phyloP scores from a whole-genome alignment of 2,888 invertebrate genomes.

The Pandemis cinnamomeana region DNA sequence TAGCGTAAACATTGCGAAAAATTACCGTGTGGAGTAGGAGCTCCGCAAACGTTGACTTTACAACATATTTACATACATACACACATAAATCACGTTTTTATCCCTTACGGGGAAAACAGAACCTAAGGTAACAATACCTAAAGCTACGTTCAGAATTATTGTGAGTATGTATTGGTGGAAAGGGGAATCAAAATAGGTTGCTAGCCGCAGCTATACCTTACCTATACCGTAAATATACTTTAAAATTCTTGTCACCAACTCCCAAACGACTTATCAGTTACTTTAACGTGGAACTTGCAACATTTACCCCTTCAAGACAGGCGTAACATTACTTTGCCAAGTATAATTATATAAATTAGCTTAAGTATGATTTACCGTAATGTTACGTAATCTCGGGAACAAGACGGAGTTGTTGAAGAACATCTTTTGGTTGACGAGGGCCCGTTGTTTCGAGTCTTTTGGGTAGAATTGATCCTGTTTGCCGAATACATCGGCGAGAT shows the following conservation, averaged over 20 bases:
- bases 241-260: neutral
- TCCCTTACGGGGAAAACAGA: no score
- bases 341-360: conserved; percentile 38
- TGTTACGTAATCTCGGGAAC: conserved; percentile 58
- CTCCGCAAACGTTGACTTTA: no score
- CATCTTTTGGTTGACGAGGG: conserved; percentile 74
- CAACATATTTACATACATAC: no score
- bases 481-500: conserved; percentile 74
- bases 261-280: conserved; percentile 29
- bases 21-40: no score
- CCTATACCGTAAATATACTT: no score
- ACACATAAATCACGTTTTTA: no score
- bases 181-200: no score
- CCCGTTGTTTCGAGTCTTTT: conserved; percentile 70
- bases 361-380: conserved; percentile 29
- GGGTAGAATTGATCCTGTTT: conserved; percentile 78
- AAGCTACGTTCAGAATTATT: no score
- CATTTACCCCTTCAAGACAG: conserved; percentile 40
- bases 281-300: conserved; percentile 45
- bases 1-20: no score
- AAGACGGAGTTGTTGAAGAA: conserved; percentile 73
- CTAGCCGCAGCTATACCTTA: neutral
- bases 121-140: no score
- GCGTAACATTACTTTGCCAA: conserved; percentile 8
- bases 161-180: no score